phyloP scores from a whole-genome alignment of 2,113 vertebrate genomes.

The Gopherus evgoodei region DNA sequence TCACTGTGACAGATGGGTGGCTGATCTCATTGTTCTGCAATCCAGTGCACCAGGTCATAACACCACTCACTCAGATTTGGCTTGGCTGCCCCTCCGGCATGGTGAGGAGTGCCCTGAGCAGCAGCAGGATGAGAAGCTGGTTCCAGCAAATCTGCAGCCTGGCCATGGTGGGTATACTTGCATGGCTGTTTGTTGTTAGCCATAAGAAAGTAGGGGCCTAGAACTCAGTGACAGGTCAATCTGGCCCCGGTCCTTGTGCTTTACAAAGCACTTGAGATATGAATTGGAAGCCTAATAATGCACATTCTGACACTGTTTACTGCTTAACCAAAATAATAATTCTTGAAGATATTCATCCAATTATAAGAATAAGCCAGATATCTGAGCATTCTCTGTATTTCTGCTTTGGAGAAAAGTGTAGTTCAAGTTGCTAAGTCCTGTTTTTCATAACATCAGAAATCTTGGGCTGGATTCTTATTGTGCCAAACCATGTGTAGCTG shows the following conservation, averaged over 20 bases:
- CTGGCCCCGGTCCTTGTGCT: background rate
- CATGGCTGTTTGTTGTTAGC: no score
- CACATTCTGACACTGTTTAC: background rate
- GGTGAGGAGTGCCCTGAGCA: no score
- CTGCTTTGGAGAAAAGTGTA: background rate
- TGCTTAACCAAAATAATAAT: background rate
- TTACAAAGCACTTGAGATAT: fast-evolving
- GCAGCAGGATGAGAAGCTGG: no score
- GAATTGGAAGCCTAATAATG: background rate
- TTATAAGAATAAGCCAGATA: background rate
- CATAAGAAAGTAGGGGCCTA: no score
- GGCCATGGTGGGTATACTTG: no score
- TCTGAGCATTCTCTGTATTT: background rate
- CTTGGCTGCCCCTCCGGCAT: no score
- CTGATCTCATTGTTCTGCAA: no score
- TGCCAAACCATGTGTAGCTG: background rate
- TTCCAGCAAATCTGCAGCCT: no score
- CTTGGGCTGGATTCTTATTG: background rate
- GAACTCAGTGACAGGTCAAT: background rate
- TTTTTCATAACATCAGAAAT: background rate
- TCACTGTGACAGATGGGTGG: background rate
- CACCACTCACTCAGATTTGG: no score
- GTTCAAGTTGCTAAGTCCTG: background rate
- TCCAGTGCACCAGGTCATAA: no score
- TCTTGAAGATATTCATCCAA: background rate